Evolutionary conservation across 2,113 vertebrate genomes (phyloP).

Genomic region (Hippolais icterina): DNA sequence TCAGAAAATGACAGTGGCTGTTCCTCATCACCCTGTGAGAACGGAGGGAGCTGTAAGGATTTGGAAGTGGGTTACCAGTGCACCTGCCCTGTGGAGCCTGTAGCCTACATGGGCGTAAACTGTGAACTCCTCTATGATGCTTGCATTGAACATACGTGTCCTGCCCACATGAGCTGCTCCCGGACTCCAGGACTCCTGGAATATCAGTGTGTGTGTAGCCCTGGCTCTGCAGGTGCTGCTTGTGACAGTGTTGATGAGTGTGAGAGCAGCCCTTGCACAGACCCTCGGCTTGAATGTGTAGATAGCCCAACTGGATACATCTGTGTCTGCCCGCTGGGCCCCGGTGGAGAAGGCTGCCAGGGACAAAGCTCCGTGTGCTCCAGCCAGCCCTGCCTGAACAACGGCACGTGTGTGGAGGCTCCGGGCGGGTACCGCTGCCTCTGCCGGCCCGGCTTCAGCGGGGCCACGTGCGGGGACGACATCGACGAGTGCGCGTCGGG

Average conservation of each 20-base stretch:
- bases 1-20: conserved; percentile 74
- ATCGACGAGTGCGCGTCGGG: conserved; percentile 79
- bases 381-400: conserved; percentile 78
- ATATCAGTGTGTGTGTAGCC: conserved; percentile 75
- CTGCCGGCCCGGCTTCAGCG: conserved; percentile 82
- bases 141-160: conserved; percentile 43
- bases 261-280: conserved; percentile 74
- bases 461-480: conserved; percentile 78
- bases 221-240: conserved; percentile 57
- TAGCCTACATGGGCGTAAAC: conserved; percentile 71
- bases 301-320: conserved; percentile 54
- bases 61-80: conserved; percentile 75
- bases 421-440: conserved; percentile 72
- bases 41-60: conserved; percentile 79
- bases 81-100: conserved; percentile 65
- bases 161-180: conserved; percentile 64
- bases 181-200: conserved; percentile 48
- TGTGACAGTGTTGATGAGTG: conserved; percentile 75
- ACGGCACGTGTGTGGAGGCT: conserved; percentile 72
- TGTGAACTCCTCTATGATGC: conserved; percentile 79
- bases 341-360: conserved; percentile 73
- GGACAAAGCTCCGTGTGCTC: conserved; percentile 67
- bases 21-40: conserved; percentile 79
- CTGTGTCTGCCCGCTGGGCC: conserved; percentile 73
- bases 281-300: conserved; percentile 64